Conservation (phyloP, 2,797 vertebrate genomes). For the Orestias chungarensis region DNA sequence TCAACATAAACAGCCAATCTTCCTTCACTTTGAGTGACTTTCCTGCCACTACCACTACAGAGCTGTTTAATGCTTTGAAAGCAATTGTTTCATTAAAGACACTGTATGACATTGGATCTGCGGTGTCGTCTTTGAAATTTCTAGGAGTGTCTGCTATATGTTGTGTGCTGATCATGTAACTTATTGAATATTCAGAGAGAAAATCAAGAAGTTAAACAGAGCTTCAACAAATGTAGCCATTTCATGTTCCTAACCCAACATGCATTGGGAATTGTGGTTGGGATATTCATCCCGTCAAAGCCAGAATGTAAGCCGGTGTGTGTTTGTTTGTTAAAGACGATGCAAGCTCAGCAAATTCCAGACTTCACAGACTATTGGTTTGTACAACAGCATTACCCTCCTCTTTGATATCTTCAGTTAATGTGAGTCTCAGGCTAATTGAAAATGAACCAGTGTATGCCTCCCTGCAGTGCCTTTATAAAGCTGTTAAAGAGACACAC, state of each 20-base stretch:
- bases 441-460: constrained; percentile 76
- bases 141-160: constrained; percentile 7
- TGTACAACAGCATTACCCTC: constrained; percentile 70
- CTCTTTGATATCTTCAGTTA: constrained; percentile 79
- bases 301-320: constrained; percentile 14
- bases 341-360: constrained; percentile 73
- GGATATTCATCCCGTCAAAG: constrained; percentile 21
- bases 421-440: constrained; percentile 78
- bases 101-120: background rate
- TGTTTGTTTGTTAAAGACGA: constrained; percentile 36
- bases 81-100: constrained; percentile 1
- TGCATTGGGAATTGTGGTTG: constrained; percentile 15
- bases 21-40: constrained; percentile 9
- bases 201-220: constrained; percentile 22
- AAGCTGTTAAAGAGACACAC: constrained; percentile 64
- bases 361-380: constrained; percentile 75
- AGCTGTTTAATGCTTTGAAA: constrained; percentile 1
- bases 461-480: constrained; percentile 69
- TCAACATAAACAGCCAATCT: constrained; percentile 2
- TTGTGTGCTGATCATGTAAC: constrained; percentile 17
- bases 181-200: constrained; percentile 26
- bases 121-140: constrained; percentile 9
- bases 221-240: constrained; percentile 17
- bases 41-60: constrained; percentile 13
- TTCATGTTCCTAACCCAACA: constrained; percentile 19